Conservation (phyloP, 2,797 vertebrate genomes). For the Megalops cyprinoides region DNA sequence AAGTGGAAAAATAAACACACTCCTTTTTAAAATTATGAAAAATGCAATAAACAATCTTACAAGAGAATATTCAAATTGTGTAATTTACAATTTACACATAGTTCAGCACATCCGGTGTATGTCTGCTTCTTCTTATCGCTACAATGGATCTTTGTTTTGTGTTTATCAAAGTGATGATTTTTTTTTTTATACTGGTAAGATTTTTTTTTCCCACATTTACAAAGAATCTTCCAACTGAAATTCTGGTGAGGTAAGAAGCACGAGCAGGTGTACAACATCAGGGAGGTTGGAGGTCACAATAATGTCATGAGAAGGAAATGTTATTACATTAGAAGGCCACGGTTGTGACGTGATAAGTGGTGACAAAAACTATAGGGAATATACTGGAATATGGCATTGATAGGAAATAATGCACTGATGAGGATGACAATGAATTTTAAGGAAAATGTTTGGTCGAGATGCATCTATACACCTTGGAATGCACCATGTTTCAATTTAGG, state of each 20-base stretch:
- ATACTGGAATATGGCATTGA: conserved; percentile 1
- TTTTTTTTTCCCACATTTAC: conserved; percentile 70
- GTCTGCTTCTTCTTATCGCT: conserved; percentile 71
- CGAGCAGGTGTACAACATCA: conserved; percentile 58
- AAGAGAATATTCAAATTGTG: conserved; percentile 79
- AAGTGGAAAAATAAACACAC: conserved; percentile 85
- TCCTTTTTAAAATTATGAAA: conserved; percentile 82
- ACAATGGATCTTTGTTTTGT: conserved; percentile 74
- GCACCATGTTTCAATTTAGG: conserved; percentile 29
- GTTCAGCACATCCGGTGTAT: conserved; percentile 80
- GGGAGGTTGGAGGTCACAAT: conserved; percentile 57
- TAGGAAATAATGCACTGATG: conserved; percentile 46
- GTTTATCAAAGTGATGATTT: conserved; percentile 74
- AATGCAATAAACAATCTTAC: conserved; percentile 84
- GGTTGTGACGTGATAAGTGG: conserved; percentile 70
- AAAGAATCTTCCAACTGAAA: conserved; percentile 67
- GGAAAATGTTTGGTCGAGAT: conserved; percentile 41
- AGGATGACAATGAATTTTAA: conserved; percentile 45
- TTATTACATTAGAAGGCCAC: conserved; percentile 82
- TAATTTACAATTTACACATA: conserved; percentile 84
- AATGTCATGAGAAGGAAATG: conserved; percentile 64
- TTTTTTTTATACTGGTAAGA: conserved; percentile 32
- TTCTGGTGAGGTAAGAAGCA: conserved; percentile 74
- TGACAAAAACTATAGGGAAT: conserved; percentile 40
- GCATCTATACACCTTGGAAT: conserved; percentile 43